phyloP scores from a whole-genome alignment of 37 sponge, comb jelly and placozoan species.

The Amphimedon queenslandica region DNA sequence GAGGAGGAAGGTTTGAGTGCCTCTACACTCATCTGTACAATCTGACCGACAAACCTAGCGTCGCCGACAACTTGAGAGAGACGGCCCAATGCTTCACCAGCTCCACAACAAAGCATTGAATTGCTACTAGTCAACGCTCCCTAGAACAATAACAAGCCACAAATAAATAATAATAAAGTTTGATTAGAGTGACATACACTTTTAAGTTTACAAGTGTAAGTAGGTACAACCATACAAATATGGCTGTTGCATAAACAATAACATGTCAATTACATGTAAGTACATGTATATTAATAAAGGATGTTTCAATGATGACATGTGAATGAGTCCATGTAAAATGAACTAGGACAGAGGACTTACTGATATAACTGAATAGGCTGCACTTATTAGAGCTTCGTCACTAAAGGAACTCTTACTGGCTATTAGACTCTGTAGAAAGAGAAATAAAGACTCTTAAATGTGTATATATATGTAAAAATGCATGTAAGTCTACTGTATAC shows the following conservation, averaged over 20 bases:
- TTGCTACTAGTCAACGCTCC: slow-evolving; percentile 82
- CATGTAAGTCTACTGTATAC: no score
- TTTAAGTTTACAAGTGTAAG: neutral
- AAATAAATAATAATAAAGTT: neutral
- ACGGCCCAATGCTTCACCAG: slow-evolving; percentile 89
- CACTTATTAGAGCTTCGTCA: slow-evolving; percentile 49
- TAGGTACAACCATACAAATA: neutral
- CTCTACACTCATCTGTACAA: slow-evolving; percentile 82
- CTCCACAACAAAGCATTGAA: slow-evolving; percentile 85
- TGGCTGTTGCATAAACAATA: no score
- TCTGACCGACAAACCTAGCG: slow-evolving; percentile 69
- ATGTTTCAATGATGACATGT: neutral
- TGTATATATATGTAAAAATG: neutral
- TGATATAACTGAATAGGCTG: slow-evolving; percentile 57
- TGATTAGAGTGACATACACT: neutral
- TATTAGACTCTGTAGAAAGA: slow-evolving; percentile 43
- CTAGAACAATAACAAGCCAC: slow-evolving; percentile 27
- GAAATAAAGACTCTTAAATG: neutral
- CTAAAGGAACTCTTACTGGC: slow-evolving; percentile 53
- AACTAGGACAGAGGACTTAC: no score
- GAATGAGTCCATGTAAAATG: no score
- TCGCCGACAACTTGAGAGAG: slow-evolving; percentile 82
- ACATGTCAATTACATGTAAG: no score
- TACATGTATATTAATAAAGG: no score
- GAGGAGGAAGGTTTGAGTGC: slow-evolving; percentile 39